phyloP scores from a whole-genome alignment of 2,888 invertebrate genomes.

The Hyles lineata region DNA sequence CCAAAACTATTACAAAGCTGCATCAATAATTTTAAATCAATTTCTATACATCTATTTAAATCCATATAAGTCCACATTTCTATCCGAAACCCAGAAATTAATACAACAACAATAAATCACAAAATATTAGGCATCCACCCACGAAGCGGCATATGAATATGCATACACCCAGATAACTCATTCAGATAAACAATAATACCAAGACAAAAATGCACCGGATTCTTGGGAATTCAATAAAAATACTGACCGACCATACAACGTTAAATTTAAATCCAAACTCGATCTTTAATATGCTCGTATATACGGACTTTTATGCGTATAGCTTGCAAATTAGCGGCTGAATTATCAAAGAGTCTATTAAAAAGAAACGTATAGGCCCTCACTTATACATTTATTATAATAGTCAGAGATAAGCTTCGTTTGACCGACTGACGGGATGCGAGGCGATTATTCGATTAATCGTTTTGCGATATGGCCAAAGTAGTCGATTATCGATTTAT shows the following conservation, averaged over 20 bases:
- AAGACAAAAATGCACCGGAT: constrained; percentile 26
- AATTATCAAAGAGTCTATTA: constrained; percentile 41
- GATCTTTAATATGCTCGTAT: constrained; percentile 40
- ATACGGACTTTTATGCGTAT: constrained; percentile 41
- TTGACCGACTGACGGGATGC: constrained; percentile 32
- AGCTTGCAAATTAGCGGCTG: constrained; percentile 43
- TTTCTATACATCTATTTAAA: too few relatives aligned
- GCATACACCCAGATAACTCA: constrained; percentile 20
- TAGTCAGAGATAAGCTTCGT: constrained; percentile 40
- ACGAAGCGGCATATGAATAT: constrained; percentile 17
- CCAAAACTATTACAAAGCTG: too few relatives aligned
- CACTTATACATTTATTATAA: constrained; percentile 45
- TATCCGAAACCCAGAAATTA: background rate
- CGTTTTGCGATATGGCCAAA: constrained; percentile 10
- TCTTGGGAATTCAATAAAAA: constrained; percentile 24
- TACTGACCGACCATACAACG: constrained; percentile 21
- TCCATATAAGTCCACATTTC: background rate
- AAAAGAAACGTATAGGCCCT: constrained; percentile 31
- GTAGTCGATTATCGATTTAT: constrained; percentile 23
- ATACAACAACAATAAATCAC: constrained; percentile 3
- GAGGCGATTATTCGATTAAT: constrained; percentile 26
- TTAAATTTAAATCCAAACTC: constrained; percentile 33
- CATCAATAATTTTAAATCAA: too few relatives aligned
- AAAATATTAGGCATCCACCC: constrained; percentile 22
- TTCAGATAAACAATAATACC: constrained; percentile 23